A percentile compares a stretch with the other conserved stretches of the same genome.
Evolutionary conservation across 1,140 invertebrate genomes (phyloP).

Genomic region (Drosophila fuyamai): DNA sequence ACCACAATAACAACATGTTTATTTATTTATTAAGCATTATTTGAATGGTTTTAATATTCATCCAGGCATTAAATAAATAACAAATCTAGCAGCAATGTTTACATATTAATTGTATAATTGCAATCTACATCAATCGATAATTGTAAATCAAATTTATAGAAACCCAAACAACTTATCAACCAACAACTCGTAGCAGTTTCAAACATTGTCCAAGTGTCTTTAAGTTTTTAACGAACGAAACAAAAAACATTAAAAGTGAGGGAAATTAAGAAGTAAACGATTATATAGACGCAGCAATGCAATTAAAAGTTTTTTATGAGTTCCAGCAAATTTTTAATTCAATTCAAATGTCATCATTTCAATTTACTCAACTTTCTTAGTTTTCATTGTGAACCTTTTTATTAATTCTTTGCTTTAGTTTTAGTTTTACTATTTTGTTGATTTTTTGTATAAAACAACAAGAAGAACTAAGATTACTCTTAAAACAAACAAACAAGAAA

Average conservation of each 20-base stretch:
- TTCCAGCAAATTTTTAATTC: constrained; percentile 36
- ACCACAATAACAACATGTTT: constrained; percentile 69
- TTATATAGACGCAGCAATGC: constrained; percentile 57
- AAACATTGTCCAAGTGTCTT: constrained; percentile 76
- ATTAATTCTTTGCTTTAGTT: constrained; percentile 73
- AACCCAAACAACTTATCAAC: constrained; percentile 27
- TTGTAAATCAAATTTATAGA: constrained; percentile 54
- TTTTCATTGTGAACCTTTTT: constrained; percentile 64
- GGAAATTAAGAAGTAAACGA: constrained; percentile 14
- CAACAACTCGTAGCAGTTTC: constrained; percentile 67
- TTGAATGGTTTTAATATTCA: constrained; percentile 81
- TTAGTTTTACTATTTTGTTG: constrained; percentile 74
- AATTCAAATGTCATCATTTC: constrained; percentile 26
- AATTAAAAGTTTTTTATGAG: constrained; percentile 50
- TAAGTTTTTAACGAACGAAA: constrained; percentile 80
- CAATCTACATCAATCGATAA: constrained; percentile 61
- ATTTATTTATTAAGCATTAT: constrained; percentile 83
- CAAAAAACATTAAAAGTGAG: constrained; percentile 13
- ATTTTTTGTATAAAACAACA: constrained; percentile 73
- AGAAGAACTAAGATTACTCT: constrained; percentile 55
- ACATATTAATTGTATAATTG: constrained; percentile 69
- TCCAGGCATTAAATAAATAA: constrained; percentile 78
- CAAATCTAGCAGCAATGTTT: constrained; percentile 58
- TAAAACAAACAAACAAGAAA: constrained; percentile 61
- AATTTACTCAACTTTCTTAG: constrained; percentile 29